Evolutionary conservation across 2,113 vertebrate genomes (phyloP).

Genomic region (Conger conger): DNA sequence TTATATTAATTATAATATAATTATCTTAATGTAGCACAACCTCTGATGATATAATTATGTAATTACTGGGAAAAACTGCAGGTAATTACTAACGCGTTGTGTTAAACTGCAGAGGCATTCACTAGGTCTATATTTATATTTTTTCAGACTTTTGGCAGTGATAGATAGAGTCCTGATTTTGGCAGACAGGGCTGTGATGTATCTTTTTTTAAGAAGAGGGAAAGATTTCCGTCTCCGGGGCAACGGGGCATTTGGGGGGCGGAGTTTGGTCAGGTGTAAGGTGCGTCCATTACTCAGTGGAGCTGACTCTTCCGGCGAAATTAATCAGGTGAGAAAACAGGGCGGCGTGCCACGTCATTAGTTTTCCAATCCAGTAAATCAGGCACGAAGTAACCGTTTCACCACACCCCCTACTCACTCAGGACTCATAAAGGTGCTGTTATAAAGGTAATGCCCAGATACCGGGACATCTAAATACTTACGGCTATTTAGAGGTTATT

Average conservation of each 20-base stretch:
- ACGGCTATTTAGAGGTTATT: neutral
- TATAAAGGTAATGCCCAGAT: neutral
- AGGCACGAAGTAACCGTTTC: slow-evolving; percentile 29
- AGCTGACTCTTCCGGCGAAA: slow-evolving; percentile 66
- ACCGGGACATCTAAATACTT: neutral
- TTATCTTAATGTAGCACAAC: neutral
- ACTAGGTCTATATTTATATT: neutral
- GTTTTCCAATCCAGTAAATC: slow-evolving; percentile 67
- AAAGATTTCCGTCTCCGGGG: slow-evolving; percentile 68
- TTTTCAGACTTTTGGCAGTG: neutral
- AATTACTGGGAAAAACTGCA: neutral
- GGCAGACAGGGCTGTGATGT: slow-evolving; percentile 46
- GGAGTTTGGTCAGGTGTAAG: slow-evolving; percentile 71
- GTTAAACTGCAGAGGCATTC: neutral
- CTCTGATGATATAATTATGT: neutral
- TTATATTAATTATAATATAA: neutral
- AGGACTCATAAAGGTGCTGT: neutral
- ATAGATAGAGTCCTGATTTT: neutral
- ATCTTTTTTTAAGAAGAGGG: slow-evolving; percentile 54
- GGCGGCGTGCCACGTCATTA: slow-evolving; percentile 72
- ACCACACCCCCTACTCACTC: neutral
- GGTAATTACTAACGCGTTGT: neutral
- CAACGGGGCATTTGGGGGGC: slow-evolving; percentile 55
- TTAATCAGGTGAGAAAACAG: slow-evolving; percentile 71
- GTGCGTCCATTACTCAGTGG: slow-evolving; percentile 75